Conservation (phyloP, 1,140 invertebrate genomes). For the Drosophila sucinea region DNA sequence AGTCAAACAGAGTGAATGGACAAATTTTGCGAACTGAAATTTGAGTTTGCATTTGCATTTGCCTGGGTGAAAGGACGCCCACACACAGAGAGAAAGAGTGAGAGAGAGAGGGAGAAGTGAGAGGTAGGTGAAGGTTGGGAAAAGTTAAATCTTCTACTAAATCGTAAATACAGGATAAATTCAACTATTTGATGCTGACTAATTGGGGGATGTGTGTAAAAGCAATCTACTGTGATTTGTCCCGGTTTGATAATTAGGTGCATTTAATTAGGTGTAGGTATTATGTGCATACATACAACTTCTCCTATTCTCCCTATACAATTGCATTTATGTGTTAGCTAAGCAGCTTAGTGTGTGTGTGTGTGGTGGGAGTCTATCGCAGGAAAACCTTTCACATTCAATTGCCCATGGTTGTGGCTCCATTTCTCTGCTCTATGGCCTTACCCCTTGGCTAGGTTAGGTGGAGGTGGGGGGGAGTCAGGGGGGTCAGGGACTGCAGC, state of each 20-base stretch:
- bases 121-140: background rate
- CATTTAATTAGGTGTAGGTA: background rate
- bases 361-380: conserved; percentile 25
- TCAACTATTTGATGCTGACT: background rate
- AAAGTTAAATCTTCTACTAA: background rate
- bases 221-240: too few relatives aligned
- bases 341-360: background rate
- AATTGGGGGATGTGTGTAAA: background rate
- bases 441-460: background rate
- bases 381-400: conserved; percentile 62
- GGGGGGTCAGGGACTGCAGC: background rate
- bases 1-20: conserved; percentile 48
- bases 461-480: background rate
- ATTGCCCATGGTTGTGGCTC: conserved; percentile 31
- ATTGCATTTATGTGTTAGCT: conserved; percentile 3
- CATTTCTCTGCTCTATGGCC: background rate
- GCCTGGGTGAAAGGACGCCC: conserved; percentile 45
- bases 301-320: background rate
- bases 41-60: conserved; percentile 34
- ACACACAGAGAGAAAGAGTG: background rate
- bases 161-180: background rate
- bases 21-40: background rate
- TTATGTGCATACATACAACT: background rate
- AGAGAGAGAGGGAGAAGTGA: conserved; percentile 1
- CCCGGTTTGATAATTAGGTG: background rate